Conservation (phyloP, 1,140 invertebrate species). For the Manduca sexta region DNA sequence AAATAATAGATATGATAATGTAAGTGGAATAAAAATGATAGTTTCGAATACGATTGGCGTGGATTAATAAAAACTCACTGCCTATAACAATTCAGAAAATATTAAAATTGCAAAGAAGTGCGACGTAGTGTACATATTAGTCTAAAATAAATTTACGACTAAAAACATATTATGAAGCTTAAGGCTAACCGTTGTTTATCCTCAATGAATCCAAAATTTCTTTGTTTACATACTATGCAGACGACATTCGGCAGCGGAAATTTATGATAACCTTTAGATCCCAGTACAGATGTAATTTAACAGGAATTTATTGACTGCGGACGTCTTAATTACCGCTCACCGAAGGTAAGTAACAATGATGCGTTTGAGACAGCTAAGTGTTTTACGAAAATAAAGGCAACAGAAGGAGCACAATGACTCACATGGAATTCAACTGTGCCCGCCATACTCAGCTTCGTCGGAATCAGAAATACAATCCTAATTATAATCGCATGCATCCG, state of each 20-base stretch:
- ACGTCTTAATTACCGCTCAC: constrained; percentile 29
- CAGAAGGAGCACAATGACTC: constrained; percentile 71
- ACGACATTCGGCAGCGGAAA: neutral
- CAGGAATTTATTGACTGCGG: constrained; percentile 16
- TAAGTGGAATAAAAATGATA: too few relatives aligned
- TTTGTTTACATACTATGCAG: too few relatives aligned
- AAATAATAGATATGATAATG: too few relatives aligned
- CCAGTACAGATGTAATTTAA: neutral
- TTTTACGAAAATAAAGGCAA: constrained; percentile 71
- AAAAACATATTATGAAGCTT: too few relatives aligned
- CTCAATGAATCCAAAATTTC: too few relatives aligned
- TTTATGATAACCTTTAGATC: neutral
- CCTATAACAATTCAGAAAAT: too few relatives aligned
- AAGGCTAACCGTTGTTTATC: too few relatives aligned
- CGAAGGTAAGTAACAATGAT: constrained; percentile 59
- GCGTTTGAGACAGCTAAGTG: constrained; percentile 60
- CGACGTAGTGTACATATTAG: too few relatives aligned
- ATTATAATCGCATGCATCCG: constrained; percentile 73
- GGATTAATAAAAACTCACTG: too few relatives aligned
- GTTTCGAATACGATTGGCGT: too few relatives aligned
- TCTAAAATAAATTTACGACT: too few relatives aligned
- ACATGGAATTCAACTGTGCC: constrained; percentile 68
- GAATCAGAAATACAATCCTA: constrained; percentile 74
- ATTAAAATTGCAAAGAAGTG: too few relatives aligned
- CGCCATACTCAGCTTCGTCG: constrained; percentile 67